Evolutionary conservation across 2,797 vertebrate genomes (phyloP).

Genomic region (Coregonus suidteri): DNA sequence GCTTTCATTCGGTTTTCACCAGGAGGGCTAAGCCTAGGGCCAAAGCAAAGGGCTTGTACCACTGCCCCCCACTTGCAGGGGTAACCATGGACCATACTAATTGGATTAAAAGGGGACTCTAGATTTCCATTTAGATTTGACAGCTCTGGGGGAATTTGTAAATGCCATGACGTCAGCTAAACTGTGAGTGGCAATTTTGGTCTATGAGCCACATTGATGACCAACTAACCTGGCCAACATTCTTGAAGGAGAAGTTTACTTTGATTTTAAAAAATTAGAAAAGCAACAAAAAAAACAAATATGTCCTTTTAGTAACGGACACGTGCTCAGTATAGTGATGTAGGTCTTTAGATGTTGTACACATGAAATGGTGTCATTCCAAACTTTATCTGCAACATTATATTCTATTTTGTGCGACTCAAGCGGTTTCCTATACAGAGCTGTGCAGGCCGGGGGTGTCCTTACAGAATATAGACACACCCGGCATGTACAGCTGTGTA

Average conservation of each 20-base stretch:
- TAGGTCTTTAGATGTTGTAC: too few relatives aligned
- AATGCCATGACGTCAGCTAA: conserved; percentile 5
- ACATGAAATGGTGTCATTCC: too few relatives aligned
- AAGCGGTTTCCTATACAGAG: too few relatives aligned
- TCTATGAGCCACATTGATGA: neutral
- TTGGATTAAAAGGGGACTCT: conserved; percentile 68
- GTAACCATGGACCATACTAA: conserved; percentile 52
- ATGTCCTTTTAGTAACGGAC: too few relatives aligned
- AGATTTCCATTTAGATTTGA: conserved; percentile 17
- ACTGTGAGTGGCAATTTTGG: conserved; percentile 3
- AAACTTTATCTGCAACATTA: too few relatives aligned
- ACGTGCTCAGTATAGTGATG: too few relatives aligned
- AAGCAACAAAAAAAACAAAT: too few relatives aligned
- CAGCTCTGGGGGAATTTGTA: conserved; percentile 28
- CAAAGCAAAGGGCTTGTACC: neutral
- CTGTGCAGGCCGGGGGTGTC: too few relatives aligned
- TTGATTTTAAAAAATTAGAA: too few relatives aligned
- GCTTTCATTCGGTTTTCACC: conserved; percentile 59
- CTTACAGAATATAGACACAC: too few relatives aligned
- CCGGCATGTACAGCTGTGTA: too few relatives aligned
- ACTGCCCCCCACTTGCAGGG: neutral
- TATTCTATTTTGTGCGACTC: too few relatives aligned
- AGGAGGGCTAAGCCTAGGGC: conserved; percentile 21
- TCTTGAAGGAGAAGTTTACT: neutral
- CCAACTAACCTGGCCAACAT: neutral